Conservation (phyloP, 2,797 vertebrate species). For the Syncerus caffer region DNA sequence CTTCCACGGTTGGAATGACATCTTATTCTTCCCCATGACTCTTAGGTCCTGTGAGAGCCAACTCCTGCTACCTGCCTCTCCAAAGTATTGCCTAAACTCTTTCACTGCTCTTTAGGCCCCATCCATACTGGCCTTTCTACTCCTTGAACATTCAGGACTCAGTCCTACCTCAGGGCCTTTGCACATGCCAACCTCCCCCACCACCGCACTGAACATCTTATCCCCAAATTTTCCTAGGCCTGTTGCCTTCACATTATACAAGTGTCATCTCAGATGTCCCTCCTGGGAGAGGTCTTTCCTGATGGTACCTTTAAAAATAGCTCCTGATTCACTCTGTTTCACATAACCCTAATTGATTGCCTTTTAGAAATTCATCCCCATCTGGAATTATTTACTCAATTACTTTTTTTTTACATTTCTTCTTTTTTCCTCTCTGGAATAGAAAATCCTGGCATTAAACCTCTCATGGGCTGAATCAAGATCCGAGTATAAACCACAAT, state of each 20-base stretch:
- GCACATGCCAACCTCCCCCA: neutral
- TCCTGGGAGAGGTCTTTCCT: neutral
- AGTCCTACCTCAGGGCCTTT: neutral
- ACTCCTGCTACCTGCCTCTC: neutral
- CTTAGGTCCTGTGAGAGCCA: neutral
- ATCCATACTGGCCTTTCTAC: neutral
- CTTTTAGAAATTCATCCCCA: neutral
- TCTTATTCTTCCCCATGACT: neutral
- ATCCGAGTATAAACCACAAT: neutral
- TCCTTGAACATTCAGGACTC: neutral
- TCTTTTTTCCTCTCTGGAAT: neutral
- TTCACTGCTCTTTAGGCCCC: neutral
- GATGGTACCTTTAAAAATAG: neutral
- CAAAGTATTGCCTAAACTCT: neutral
- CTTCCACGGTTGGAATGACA: neutral
- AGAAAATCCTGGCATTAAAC: slow-evolving; percentile 22
- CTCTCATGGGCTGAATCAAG: neutral
- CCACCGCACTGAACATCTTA: neutral
- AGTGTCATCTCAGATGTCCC: neutral
- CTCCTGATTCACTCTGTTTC: neutral
- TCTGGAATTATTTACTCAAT: slow-evolving; percentile 19
- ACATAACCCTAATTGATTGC: neutral
- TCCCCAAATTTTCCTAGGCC: neutral
- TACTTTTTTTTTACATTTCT: neutral
- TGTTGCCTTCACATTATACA: neutral